phyloP scores from a whole-genome alignment of 2,113 vertebrate species.

The Baryphthengus martii region DNA sequence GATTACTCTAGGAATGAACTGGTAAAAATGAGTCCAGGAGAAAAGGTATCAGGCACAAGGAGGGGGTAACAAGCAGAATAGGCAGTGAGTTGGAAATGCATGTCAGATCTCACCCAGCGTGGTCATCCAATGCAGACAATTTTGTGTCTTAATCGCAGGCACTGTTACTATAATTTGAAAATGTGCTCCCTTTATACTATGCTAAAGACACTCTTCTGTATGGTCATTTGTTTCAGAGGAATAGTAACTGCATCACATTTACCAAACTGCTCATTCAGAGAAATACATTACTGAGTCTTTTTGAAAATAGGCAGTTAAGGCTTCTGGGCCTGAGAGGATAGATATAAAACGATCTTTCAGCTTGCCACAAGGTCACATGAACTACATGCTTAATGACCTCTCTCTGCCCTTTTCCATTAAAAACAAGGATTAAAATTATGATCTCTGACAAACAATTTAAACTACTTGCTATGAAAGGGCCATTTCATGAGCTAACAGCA shows the following conservation, averaged over 20 bases:
- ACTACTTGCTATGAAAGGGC: neutral
- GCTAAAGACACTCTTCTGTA: neutral
- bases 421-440: slow-evolving; percentile 1
- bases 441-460: neutral
- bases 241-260: slow-evolving; percentile 26
- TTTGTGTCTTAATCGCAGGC: neutral
- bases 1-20: neutral
- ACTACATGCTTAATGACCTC: neutral
- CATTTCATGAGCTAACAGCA: neutral
- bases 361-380: neutral
- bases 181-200: neutral
- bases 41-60: neutral
- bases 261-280: slow-evolving; percentile 35
- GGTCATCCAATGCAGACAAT: neutral
- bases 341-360: slow-evolving; percentile 10
- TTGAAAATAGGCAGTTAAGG: slow-evolving; percentile 47
- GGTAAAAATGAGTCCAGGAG: neutral
- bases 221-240: neutral
- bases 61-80: neutral
- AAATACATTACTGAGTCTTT: neutral
- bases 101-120: neutral
- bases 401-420: neutral
- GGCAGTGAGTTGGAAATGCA: neutral
- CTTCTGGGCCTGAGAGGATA: slow-evolving; percentile 16
- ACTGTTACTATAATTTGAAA: neutral